Evolutionary conservation across 2,113 vertebrate species (phyloP).

Genomic region (Potamarius usumacintae): DNA sequence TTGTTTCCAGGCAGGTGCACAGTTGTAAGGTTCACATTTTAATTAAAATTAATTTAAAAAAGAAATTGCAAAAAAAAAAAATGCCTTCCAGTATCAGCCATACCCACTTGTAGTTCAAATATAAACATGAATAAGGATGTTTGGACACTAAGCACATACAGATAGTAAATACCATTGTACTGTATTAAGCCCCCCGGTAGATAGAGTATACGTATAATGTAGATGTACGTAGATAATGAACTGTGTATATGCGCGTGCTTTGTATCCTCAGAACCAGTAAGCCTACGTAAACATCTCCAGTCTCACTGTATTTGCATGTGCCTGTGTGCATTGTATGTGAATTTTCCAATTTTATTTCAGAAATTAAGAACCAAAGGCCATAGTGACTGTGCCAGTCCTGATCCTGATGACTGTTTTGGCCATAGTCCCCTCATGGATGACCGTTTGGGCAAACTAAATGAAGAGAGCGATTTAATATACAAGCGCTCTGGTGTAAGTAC

Average conservation of each 20-base stretch:
- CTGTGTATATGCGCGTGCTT: background rate
- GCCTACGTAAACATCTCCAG: background rate
- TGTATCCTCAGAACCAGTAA: background rate
- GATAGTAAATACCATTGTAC: background rate
- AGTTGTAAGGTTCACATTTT: background rate
- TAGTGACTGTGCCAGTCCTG: slow-evolving; percentile 99
- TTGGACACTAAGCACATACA: background rate
- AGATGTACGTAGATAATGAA: background rate
- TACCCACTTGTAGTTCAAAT: background rate
- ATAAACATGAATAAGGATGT: background rate
- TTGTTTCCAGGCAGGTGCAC: background rate
- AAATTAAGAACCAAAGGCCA: slow-evolving; percentile 99
- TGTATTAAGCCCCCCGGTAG: background rate
- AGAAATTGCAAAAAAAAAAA: background rate
- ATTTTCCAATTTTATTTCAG: slow-evolving; percentile 99
- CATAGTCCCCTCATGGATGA: slow-evolving; percentile 98
- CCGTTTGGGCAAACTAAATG: slow-evolving; percentile 99
- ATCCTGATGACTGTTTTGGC: slow-evolving; percentile 98
- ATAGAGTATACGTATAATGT: background rate
- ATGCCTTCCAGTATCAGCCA: background rate
- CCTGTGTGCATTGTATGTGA: slow-evolving; percentile 77
- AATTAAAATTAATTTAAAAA: background rate
- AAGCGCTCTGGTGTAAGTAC: slow-evolving; percentile 99
- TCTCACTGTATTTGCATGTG: slow-evolving; percentile 32
- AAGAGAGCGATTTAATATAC: slow-evolving; percentile 99